Evolutionary conservation across 1,140 invertebrate genomes (phyloP).

Genomic region (Asbolus verrucosus): DNA sequence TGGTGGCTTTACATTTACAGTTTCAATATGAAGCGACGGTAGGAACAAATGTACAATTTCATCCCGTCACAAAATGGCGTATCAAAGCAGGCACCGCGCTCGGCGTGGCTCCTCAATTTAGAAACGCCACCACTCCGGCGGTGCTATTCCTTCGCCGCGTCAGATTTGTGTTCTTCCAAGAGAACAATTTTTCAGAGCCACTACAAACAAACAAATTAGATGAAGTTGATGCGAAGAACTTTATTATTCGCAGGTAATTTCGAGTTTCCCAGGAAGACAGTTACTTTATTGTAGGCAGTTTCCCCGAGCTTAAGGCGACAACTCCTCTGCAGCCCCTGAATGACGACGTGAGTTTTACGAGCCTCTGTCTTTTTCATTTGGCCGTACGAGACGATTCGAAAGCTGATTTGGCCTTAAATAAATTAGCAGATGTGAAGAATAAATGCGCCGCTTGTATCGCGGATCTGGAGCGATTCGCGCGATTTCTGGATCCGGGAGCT

Average conservation of each 20-base stretch:
- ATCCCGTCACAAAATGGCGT: too few relatives aligned
- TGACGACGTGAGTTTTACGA: constrained; percentile 21
- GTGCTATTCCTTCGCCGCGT: background rate
- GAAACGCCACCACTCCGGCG: background rate
- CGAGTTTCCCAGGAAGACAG: constrained; percentile 36
- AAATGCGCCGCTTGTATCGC: background rate
- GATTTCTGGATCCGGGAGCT: constrained; percentile 20
- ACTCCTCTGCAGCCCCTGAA: constrained; percentile 13
- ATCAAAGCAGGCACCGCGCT: too few relatives aligned
- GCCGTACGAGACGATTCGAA: constrained; percentile 1
- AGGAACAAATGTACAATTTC: too few relatives aligned
- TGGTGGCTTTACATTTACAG: too few relatives aligned
- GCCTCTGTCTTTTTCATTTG: constrained; percentile 1
- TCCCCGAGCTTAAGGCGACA: constrained; percentile 13
- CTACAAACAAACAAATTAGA: constrained; percentile 40
- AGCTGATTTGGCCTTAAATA: constrained; percentile 8
- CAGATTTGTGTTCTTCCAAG: constrained; percentile 21
- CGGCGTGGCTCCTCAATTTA: background rate
- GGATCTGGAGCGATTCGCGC: constrained; percentile 19
- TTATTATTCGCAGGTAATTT: constrained; percentile 44
- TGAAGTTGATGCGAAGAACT: constrained; percentile 40
- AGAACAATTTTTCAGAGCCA: constrained; percentile 22
- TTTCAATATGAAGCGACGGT: too few relatives aligned
- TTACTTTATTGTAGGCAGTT: constrained; percentile 42
- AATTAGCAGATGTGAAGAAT: constrained; percentile 12